Evolutionary conservation across 2,113 vertebrate genomes (phyloP).

Genomic region (Seriola rivoliana): DNA sequence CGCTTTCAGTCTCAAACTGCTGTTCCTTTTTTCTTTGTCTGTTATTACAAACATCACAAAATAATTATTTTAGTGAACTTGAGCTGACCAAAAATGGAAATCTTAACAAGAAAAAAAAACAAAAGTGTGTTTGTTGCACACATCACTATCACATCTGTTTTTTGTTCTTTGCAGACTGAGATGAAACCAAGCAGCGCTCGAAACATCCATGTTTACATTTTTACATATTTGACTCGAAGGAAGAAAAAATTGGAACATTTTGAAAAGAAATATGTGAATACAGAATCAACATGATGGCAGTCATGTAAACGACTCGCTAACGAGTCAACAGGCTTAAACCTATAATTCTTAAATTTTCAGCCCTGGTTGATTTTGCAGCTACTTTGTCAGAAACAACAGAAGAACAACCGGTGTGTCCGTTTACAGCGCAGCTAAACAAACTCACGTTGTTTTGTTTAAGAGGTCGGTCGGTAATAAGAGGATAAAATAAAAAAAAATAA

Average conservation of each 20-base stretch:
- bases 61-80: neutral
- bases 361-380: neutral
- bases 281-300: too few species aligned
- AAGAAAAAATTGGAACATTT: neutral
- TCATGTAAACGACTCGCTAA: too few species aligned
- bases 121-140: neutral
- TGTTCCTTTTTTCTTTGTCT: neutral
- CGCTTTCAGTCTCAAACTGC: constrained; percentile 8
- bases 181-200: too few species aligned
- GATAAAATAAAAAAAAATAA: too few species aligned
- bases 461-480: neutral
- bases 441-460: neutral
- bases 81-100: constrained; percentile 12
- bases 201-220: too few species aligned
- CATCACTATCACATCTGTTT: neutral
- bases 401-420: too few species aligned
- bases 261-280: neutral
- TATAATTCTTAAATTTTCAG: neutral
- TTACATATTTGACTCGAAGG: too few species aligned
- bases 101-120: neutral
- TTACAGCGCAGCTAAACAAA: too few species aligned
- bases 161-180: neutral
- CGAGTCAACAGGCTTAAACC: too few species aligned
- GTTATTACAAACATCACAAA: neutral
- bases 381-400: too few species aligned